Conservation (phyloP, 2,113 vertebrate genomes). For the Halichoeres trimaculatus region DNA sequence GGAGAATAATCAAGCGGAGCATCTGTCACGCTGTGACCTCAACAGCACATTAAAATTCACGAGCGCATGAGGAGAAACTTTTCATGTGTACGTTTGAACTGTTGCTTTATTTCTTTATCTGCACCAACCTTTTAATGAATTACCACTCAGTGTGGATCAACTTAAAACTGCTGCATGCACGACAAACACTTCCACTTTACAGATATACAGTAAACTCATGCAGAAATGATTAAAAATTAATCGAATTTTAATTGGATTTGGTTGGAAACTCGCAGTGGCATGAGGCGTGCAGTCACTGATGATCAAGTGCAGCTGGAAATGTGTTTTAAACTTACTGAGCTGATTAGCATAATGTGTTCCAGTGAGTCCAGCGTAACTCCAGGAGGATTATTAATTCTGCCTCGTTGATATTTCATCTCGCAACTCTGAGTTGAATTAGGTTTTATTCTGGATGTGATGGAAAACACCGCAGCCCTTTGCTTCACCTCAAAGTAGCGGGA, state of each 20-base stretch:
- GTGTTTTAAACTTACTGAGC: no score
- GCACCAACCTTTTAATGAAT: not conserved
- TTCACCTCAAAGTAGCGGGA: no score
- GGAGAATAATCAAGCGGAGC: slow-evolving; percentile 30
- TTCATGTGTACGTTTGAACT: not conserved
- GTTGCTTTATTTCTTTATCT: not conserved
- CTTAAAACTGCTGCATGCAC: no score
- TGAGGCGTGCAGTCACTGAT: not conserved
- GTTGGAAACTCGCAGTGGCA: not conserved
- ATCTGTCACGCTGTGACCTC: slow-evolving; percentile 44
- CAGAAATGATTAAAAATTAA: not conserved
- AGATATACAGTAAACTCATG: not conserved
- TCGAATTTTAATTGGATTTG: not conserved
- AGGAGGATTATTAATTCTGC: not conserved
- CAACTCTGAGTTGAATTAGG: no score
- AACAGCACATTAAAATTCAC: slow-evolving; percentile 32
- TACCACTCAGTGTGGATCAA: not conserved
- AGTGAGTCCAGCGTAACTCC: not conserved
- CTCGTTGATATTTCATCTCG: not conserved
- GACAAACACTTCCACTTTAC: not conserved
- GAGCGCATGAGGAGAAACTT: not conserved
- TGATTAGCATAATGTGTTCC: slow-evolving; percentile 17
- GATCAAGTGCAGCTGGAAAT: not conserved
- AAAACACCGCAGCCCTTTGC: no score
- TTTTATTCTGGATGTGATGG: no score